Evolutionary conservation across 2,113 vertebrate genomes (phyloP), one percentile per base, ranked within the genome.

Genomic region (Pseudolaguvia tuberculata): DNA sequence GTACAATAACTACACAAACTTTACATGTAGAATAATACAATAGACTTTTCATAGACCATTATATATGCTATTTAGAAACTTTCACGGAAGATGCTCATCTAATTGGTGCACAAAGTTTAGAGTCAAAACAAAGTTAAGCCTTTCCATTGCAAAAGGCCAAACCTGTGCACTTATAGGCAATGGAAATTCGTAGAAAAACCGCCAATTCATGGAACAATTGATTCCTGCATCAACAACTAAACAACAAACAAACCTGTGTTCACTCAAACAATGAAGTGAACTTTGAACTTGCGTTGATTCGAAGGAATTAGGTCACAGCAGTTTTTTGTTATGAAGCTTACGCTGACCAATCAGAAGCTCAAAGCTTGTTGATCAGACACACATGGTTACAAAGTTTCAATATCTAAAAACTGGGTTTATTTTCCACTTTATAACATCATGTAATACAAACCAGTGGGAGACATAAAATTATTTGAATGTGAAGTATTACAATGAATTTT

Each of bases 31-130:
- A 45, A 63, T 45, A 15, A 45, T 21, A n/a, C 21, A 63, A 13
- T 42, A 47, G 14, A 18, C 21, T 48, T 66, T 27, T 65, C 21
- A 47, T 74, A 47, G 68, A 48, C 23, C 51, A 66, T 42, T 27
- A 50, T 27, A 55, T 13, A n/a, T 70, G 65, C 29, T 71, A 25
- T 56, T 53, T 61, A 66, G 18, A 47, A 63, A 53, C 12, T 23
- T 45, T 53, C 14, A 25, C 21, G 25, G 15, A 62, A 67, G 23
- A 80, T 79, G 73, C 75, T 82, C 82, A 68, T 84, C 68, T 66
- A 83, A 88, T 87, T 86, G 85, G 86, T 84, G 88, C 86, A 86
- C 81, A 59, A 55, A 89, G 86, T 89, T 89, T 89, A 68, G 79
- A 78, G 76, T 86, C 81, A 55, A 82, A 88, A 89, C 88, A 89